A percentile compares a stretch with the other conserved stretches of the same genome.
Evolutionary conservation across 2,113 vertebrate genomes (phyloP).

Genomic region (Accipiter virgatus): DNA sequence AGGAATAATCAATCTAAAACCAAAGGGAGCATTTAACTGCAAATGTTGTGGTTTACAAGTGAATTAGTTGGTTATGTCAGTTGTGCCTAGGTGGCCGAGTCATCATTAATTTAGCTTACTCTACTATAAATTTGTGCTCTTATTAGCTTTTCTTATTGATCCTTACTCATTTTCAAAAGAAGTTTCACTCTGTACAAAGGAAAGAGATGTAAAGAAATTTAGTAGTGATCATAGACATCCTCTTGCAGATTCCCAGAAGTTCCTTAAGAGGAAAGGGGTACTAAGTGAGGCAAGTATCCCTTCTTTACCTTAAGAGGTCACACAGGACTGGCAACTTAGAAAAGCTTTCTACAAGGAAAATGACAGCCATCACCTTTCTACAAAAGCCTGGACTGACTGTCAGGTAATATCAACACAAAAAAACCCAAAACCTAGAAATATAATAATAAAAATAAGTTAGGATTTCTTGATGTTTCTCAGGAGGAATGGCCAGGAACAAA

Average conservation of each 20-base stretch:
- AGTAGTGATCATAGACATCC: no score
- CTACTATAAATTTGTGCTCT: not conserved
- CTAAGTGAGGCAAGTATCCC: not conserved
- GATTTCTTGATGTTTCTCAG: not conserved
- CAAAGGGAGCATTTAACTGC: not conserved
- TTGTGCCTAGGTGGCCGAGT: not conserved
- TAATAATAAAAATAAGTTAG: not conserved
- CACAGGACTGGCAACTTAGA: rapidly evolving
- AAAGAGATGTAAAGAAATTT: not conserved
- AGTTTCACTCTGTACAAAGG: not conserved
- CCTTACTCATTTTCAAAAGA: not conserved
- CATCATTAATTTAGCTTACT: not conserved
- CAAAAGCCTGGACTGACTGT: not conserved
- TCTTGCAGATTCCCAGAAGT: not conserved
- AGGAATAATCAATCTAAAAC: not conserved
- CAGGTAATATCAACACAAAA: not conserved
- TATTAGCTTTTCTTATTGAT: not conserved
- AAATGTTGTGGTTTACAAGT: not conserved
- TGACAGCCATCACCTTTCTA: not conserved
- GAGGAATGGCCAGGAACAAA: not conserved
- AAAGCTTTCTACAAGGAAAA: not conserved
- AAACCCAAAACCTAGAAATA: not conserved
- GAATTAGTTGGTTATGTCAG: not conserved
- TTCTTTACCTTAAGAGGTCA: not conserved
- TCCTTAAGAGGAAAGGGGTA: not conserved